These are phyloP conservation scores for Drosophila melanica DNA, from an alignment of 1,140 invertebrate genomes.

Conservation along the genomic window DNA sequence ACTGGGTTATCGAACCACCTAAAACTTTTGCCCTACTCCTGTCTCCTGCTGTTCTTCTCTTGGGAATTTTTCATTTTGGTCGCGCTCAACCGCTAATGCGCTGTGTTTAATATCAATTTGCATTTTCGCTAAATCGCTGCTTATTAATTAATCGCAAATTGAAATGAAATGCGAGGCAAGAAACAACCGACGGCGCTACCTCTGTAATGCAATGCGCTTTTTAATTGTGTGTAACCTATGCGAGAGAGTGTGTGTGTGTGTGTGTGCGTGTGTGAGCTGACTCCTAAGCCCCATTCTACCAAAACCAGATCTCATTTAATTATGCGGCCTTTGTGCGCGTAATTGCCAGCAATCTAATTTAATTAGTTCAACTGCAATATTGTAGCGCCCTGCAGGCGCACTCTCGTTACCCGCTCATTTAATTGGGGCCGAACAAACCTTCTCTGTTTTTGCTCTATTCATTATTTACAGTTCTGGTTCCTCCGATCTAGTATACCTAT, in stretches of 20 bases:
- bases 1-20: too few species aligned
- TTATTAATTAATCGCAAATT: constrained; percentile 71
- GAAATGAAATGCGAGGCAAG: constrained; percentile 42
- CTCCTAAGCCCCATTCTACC: constrained; percentile 9
- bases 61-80: neutral
- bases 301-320: constrained; percentile 41
- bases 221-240: constrained; percentile 2
- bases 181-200: neutral
- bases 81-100: constrained; percentile 62
- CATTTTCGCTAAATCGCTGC: constrained; percentile 67
- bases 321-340: constrained; percentile 44
- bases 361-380: constrained; percentile 41
- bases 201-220: neutral
- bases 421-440: too few species aligned
- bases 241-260: neutral
- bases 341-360: constrained; percentile 56
- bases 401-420: too few species aligned
- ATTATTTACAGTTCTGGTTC: too few species aligned
- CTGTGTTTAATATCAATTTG: constrained; percentile 79
- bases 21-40: too few species aligned
- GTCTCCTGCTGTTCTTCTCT: too few species aligned
- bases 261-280: constrained; percentile 6
- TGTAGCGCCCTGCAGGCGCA: neutral
- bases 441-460: too few species aligned
- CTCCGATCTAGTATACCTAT: too few species aligned